A percentile compares a stretch with the other conserved stretches of the same genome.
phyloP scores from a whole-genome alignment of 2,113 vertebrate genomes.

The Rhadina sibilatrix region DNA sequence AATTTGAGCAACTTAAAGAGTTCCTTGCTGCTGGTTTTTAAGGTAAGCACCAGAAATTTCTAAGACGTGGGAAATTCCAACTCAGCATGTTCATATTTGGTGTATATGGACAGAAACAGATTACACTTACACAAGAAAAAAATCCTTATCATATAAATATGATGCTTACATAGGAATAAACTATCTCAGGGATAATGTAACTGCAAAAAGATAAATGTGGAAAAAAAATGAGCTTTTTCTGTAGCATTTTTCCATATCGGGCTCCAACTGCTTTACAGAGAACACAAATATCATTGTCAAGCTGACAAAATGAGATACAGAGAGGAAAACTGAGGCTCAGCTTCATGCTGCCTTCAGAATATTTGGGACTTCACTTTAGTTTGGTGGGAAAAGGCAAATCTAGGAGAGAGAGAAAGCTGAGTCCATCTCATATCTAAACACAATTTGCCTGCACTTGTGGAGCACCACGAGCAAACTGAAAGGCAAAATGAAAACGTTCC shows the following conservation, averaged over 20 bases:
- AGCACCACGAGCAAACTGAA: neutral
- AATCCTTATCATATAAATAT: neutral
- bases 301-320: neutral
- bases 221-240: neutral
- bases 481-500: neutral
- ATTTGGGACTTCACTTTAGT: neutral
- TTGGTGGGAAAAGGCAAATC: neutral
- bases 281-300: neutral
- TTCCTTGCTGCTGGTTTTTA: neutral
- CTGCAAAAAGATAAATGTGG: neutral
- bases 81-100: neutral
- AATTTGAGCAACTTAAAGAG: neutral
- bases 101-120: neutral
- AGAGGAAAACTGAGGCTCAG: neutral
- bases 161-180: neutral
- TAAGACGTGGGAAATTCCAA: neutral
- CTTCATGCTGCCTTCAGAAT: neutral
- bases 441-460: neutral
- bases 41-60: neutral
- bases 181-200: neutral
- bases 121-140: neutral
- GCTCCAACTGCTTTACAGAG: neutral
- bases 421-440: no score
- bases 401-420: neutral
- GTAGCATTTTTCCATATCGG: neutral